Evolutionary conservation across 2,888 invertebrate genomes (phyloP).

Genomic region (Meghimatium bilineatum): DNA sequence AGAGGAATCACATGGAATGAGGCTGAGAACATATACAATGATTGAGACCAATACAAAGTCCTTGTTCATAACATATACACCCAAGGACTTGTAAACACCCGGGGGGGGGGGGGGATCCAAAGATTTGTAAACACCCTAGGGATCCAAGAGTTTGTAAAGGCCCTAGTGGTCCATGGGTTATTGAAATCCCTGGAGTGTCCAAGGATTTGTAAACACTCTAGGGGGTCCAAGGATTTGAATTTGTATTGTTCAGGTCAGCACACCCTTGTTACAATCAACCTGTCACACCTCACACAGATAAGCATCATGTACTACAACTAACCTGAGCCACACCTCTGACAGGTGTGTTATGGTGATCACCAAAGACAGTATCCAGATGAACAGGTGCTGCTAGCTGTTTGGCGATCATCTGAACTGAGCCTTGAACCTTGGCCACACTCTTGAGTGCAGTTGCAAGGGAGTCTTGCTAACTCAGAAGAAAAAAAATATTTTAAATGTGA

Average conservation of each 20-base stretch:
- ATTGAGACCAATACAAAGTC: no score
- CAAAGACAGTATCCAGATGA: neutral
- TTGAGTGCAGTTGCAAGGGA: neutral
- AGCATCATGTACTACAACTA: neutral
- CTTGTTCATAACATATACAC: no score
- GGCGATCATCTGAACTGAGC: constrained; percentile 20
- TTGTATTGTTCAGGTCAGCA: no score
- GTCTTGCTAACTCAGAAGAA: constrained; percentile 2
- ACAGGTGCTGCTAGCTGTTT: neutral
- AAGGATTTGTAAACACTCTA: neutral
- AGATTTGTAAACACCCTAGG: no score
- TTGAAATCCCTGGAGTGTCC: no score
- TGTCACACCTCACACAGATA: neutral
- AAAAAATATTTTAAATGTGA: neutral
- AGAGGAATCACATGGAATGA: no score
- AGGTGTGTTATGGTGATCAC: neutral
- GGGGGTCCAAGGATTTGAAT: no score
- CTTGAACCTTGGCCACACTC: neutral
- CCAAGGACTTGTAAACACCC: no score
- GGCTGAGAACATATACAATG: no score
- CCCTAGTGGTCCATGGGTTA: no score
- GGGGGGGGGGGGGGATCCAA: no score
- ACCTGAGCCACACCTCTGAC: constrained; percentile 32
- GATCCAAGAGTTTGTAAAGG: no score
- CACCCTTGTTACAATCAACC: neutral